Conservation (phyloP, 1,140 invertebrate genomes). For the Capitella teleta region DNA sequence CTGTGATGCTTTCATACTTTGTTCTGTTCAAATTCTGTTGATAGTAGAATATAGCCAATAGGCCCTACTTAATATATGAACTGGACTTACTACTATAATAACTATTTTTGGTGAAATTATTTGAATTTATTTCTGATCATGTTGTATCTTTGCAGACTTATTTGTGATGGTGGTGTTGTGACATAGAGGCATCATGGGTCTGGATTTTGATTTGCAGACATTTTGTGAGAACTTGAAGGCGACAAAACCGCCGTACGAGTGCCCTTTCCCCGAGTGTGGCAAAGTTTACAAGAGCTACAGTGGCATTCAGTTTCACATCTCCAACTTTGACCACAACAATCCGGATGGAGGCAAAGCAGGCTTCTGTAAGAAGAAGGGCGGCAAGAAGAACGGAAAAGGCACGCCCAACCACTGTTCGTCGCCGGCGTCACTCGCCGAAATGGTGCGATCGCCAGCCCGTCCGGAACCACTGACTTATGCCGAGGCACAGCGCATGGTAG, state of each 20-base stretch:
- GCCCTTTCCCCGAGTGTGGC: slow-evolving; percentile 68
- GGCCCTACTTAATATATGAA: no score
- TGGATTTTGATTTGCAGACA: slow-evolving; percentile 71
- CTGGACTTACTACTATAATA: no score
- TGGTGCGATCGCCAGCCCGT: slow-evolving; percentile 18
- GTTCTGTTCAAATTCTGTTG: no score
- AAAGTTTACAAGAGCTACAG: slow-evolving; percentile 73
- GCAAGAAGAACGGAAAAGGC: slow-evolving; percentile 13
- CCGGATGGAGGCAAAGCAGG: slow-evolving; percentile 26
- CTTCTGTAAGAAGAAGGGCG: slow-evolving; percentile 18
- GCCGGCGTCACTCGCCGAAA: slow-evolving; percentile 28
- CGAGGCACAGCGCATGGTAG: slow-evolving; percentile 68
- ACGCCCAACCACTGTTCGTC: slow-evolving; percentile 33
- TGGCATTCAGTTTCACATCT: slow-evolving; percentile 73
- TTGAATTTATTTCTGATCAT: no score
- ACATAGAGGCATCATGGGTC: slow-evolving; percentile 46
- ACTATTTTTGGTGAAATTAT: no score
- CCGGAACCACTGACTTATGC: slow-evolving; percentile 55
- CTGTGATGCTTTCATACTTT: no score
- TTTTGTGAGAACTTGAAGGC: slow-evolving; percentile 69
- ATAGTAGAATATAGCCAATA: no score
- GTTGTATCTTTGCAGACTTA: no score
- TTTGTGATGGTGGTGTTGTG: no score
- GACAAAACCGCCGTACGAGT: slow-evolving; percentile 71
- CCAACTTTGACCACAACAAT: slow-evolving; percentile 66